Base-by-base conservation (phyloP, 2,113 vertebrate genomes). In the Paralichthys olivaceus region DNA sequence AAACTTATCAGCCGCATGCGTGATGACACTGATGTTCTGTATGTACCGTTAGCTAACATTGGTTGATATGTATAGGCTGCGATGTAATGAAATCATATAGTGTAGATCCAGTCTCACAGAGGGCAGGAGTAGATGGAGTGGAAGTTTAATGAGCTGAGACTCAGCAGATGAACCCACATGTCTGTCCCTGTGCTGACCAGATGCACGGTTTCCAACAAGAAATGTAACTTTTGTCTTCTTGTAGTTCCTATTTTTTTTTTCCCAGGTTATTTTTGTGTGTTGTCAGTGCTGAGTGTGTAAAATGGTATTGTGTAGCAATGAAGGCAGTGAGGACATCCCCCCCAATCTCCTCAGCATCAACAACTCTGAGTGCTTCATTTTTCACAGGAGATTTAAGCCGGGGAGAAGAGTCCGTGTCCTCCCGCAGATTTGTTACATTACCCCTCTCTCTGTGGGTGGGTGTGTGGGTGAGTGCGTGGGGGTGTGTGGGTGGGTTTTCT, bases 351-450 rank as follows among this genome's bases (percentile, higher is more conserved):
- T 62, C 15, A 68, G 32, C 76, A 51, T 60, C 77, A 60, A 22
- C 54, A 47, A 7, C 56, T 57, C 55, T 12, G 29, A 56, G 67
- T 12, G 34, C 34, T 60, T 60, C 29, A 29, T 51, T 67, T 45
- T 28, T 60, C 29, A 54, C 22, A 49, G 15, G 15, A 55, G 55
- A 69, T 73, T 74, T 11, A 55, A 72, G 61, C 34, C 26, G 49
- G 12, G 23, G 25, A 37, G 55, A 40, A 53, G 32, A 40, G 19
- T 67, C 17, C 59, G 57, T 83, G 82, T 70, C 67, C 57, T 37
- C 15, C 47, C 2, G 7, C 47, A n/a, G 64, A 66, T 85, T 49
- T 40, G 63, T 56, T 47, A 23, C 43, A 77, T 77, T 82, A 71
- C 59, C 47, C 58, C n/a, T 64, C 28, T 37, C 5, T 57, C 4